A percentile compares a stretch with the other conserved stretches of the same genome.
These are phyloP conservation scores for Orbicella faveolata DNA, from an alignment of 64 coral and sea anemone genomes.

Conservation along the genomic window DNA sequence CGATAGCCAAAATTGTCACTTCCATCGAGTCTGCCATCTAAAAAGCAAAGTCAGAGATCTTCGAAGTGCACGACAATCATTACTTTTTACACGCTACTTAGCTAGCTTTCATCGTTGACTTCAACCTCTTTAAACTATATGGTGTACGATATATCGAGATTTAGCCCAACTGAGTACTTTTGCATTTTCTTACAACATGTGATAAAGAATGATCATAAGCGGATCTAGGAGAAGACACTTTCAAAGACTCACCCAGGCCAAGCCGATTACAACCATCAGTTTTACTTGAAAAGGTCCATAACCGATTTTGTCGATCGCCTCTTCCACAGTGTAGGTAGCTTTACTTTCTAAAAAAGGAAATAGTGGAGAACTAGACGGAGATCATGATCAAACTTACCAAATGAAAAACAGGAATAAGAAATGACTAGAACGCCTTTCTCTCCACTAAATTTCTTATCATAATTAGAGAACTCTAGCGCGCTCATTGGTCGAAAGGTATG, in stretches of 20 bases:
- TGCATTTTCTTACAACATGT: not conserved
- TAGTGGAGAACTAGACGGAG: not conserved
- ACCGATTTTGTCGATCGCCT: constrained; percentile 83
- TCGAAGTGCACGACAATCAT: no score
- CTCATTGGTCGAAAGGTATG: no score
- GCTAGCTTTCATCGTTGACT: no score
- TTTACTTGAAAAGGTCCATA: constrained; percentile 90
- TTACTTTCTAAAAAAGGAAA: not conserved
- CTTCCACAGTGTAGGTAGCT: constrained; percentile 80
- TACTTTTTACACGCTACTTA: no score
- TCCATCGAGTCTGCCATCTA: constrained; percentile 97
- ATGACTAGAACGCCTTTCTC: not conserved
- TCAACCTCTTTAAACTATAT: no score
- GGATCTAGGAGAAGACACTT: not conserved
- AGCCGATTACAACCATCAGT: constrained; percentile 81
- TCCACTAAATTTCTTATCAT: no score
- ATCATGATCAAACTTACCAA: not conserved
- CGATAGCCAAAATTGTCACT: constrained; percentile 83
- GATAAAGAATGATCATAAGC: not conserved
- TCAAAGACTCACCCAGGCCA: constrained; percentile 77
- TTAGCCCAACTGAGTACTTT: no score
- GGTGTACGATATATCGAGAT: no score
- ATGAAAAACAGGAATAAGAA: not conserved
- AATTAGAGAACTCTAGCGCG: no score
- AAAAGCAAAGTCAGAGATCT: not conserved